Evolutionary conservation across 2,888 invertebrate species (phyloP), one percentile per base, ranked within the genome.

Genomic region (Tromatobia lineatoria): DNA sequence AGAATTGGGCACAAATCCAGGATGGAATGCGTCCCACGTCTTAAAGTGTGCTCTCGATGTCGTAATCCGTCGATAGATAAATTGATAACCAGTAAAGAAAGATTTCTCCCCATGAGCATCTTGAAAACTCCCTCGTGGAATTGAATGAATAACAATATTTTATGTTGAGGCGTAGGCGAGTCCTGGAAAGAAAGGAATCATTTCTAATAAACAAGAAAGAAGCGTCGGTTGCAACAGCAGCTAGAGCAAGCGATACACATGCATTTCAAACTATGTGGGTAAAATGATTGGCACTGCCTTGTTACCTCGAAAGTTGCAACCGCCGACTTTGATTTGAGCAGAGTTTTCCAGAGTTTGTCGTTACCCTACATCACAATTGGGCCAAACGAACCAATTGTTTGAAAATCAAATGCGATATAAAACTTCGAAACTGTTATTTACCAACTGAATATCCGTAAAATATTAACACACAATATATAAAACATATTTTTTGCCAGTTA

Each of bases 201-300:
- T 54, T 45, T 67, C 13, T 38, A 54, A 76, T 42, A 64, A 70
- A 42, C 13, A 52, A 23, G 18, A 7, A 38, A 69, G 29, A 15
- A 29, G 25, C 15, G 13, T 4, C 47, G n/a, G 50, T 0, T 10
- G 50, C 50, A 54, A 11, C 52, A 11, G 6, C 52, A 8, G 52
- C 18, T 52, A 7, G 3, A 18, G 8, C 52, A 8, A n/a, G 3
- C n/a, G 47, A 18, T 18, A 18, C 20, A n/a, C 4, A 18, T 18
- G 50, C 50, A 18, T 50, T 50, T 50, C n/a, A n/a, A 18, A n/a
- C 59, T 15, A 25, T 54, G 75, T 59, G 42, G 52, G 34, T 47
- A 71, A 80, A 59, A 80, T 80, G 80, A 80, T 80, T 74, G 80
- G 74, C 57, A 50, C 25, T 57, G 52, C 57, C 82, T 82, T 74